Base-by-base conservation (phyloP, 2,113 vertebrate species). In the Gasterosteus nipponicus region DNA sequence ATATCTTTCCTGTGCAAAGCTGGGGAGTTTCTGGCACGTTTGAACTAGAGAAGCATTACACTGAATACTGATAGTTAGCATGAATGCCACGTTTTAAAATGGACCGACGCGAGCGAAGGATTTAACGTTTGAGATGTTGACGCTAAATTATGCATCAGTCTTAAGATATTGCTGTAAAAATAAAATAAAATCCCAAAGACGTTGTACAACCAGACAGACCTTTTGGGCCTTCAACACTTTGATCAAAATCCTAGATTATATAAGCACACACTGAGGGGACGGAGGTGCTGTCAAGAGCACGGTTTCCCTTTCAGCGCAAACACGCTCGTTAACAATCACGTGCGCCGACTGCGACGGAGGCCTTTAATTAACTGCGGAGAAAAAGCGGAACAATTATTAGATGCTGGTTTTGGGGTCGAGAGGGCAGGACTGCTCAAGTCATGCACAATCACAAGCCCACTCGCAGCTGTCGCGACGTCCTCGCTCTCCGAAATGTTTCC, bases 371-470 rank as follows among this genome's bases (percentile, higher is more conserved):
- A 86, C 63, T 75, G 33, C 78, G 75, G 67, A 65, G 69, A 80
- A 70, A 49, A 26, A 63, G 80, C 75, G 69, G 66, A 78, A 67
- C 22, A 58, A 73, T 84, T 79, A 70, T 7, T 12, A 73, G 75
- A 69, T 1, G 78, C 67, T 47, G 80, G 75, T 78, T 90, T 83
- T 78, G 64, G 83, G 87, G 86, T 87, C 75, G 72, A 83, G 79
- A 80, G 87, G 66, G 75, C 74, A 57, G 56, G 35, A 71, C 15
- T 42, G 73, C 77, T 90, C 78, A 81, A 83, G 85, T 85, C 81
- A 77, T 86, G 87, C 86, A 75, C 77, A 47, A 80, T 91, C 86
- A 85, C 73, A 74, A 86, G 79, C 77, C 78, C 63, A 49, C 78
- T 82, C 77, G 71, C 80, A 76, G 88, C 77, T 88, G 81, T 80